Conservation (phyloP, 2,797 vertebrate genomes). For the Cossypha heuglini region DNA sequence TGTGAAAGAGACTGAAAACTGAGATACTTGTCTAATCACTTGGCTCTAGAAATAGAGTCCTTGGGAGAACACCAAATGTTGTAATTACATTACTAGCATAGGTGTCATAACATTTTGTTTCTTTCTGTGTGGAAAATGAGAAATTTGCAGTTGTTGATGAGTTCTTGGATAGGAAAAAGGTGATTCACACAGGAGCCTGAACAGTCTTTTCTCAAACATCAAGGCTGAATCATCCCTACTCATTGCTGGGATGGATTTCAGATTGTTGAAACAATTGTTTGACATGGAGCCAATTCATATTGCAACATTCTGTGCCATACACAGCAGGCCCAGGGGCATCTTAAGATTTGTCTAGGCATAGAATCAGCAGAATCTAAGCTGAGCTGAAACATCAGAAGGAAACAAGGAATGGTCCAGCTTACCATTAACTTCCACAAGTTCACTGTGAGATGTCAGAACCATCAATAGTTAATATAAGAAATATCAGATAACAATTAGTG, state of each 20-base stretch:
- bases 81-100: slow-evolving; percentile 33
- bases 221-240: not conserved
- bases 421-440: not conserved
- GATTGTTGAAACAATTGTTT: not conserved
- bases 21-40: slow-evolving; percentile 42
- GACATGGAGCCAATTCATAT: not conserved
- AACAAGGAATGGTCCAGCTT: not conserved
- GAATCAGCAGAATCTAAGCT: not conserved
- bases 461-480: not conserved
- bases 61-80: slow-evolving; percentile 51
- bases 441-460: not conserved
- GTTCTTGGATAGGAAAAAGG: slow-evolving; percentile 40
- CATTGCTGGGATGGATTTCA: not conserved
- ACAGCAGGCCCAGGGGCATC: not conserved
- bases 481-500: not conserved
- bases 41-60: slow-evolving; percentile 19
- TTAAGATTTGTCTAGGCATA: not conserved
- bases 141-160: not conserved
- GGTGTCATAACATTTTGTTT: slow-evolving; percentile 57
- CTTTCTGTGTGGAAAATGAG: slow-evolving; percentile 14
- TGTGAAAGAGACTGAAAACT: slow-evolving; percentile 27
- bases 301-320: not conserved
- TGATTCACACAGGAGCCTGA: slow-evolving; percentile 3
- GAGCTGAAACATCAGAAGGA: not conserved
- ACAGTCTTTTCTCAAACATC: not conserved